These are phyloP conservation scores for Melinopterus prodromus DNA, from an alignment of 2,888 invertebrate genomes.

Conservation along the genomic window DNA sequence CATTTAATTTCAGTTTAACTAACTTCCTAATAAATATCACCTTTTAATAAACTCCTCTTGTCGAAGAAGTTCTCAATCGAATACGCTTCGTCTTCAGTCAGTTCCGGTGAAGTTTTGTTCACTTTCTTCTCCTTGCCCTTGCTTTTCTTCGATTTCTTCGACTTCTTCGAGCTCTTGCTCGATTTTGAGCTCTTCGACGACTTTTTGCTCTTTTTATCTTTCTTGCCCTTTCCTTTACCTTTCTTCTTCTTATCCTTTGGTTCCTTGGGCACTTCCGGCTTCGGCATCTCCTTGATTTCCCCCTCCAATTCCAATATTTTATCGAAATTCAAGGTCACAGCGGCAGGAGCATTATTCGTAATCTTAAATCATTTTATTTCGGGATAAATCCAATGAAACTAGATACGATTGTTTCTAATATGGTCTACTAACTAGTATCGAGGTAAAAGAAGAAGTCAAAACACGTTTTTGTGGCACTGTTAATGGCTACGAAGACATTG, in stretches of 20 bases:
- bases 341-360: slow-evolving; percentile 40
- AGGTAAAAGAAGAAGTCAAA: not conserved
- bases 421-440: too few relatives aligned
- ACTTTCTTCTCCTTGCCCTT: slow-evolving; percentile 34
- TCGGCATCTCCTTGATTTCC: slow-evolving; percentile 36
- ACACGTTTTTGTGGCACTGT: not conserved
- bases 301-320: slow-evolving; percentile 48
- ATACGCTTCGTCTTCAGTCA: slow-evolving; percentile 44
- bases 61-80: slow-evolving; percentile 43
- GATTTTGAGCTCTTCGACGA: slow-evolving; percentile 23
- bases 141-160: slow-evolving; percentile 31
- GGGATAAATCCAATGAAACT: not conserved
- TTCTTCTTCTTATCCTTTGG: slow-evolving; percentile 15
- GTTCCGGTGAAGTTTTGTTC: slow-evolving; percentile 41
- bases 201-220: slow-evolving; percentile 13
- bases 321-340: slow-evolving; percentile 40
- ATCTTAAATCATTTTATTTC: slow-evolving; percentile 37
- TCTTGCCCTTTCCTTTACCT: slow-evolving; percentile 22
- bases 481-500: too few relatives aligned
- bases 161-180: slow-evolving; percentile 20
- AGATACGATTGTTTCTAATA: not conserved
- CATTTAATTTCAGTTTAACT: too few relatives aligned
- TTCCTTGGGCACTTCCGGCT: slow-evolving; percentile 23
- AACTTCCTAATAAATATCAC: too few relatives aligned
- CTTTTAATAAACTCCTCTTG: slow-evolving; percentile 8